Base-by-base conservation (phyloP, 2,888 invertebrate species). In the Drosophila kambysellisi region DNA sequence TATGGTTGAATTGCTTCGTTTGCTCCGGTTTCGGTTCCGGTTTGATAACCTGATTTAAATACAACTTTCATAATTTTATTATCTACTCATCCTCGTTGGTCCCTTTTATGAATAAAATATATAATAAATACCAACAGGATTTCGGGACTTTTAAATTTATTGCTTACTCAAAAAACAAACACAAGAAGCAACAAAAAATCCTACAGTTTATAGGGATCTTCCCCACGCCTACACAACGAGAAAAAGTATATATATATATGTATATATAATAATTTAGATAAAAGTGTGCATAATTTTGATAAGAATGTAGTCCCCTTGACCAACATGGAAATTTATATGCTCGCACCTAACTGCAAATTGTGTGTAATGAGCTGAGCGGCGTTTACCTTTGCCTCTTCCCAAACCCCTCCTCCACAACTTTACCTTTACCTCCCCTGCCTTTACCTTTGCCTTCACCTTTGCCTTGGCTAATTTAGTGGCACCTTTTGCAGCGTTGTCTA, bases 291-390 rank as follows among this genome's bases (percentile, higher is more conserved):
- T 87, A 89, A 90, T 87, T 83, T 81, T 86, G 89, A 83, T 88
- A 85, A 88, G 77, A 25, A 39, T n/a, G 29, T 29, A 12, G 37
- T 25, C 35, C 32, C 74, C 74, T 51, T 51, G 74, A 41, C 54
- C 68, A 37, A 51, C 41, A 59, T 63, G 65, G 61, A 71, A 82
- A 89, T 91, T 90, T 91, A 86, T 92, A 91, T 91, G 91, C 90
- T 91, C 92, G 91, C 91, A 92, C 92, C 92, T 91, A 92, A 89
- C 91, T 91, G 92, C 92, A 89, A 92, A 92, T 91, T 90, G 89
- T 89, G 88, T 90, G 82, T 91, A 91, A 92, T 92, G 90, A 90
- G 90, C 90, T 86, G 82, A 86, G 77, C 90, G 76, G 88, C 72
- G 70, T 76, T 82, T 76, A 85, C 83, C 83, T 88, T 88, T 74